Evolutionary conservation across 2,113 vertebrate species (phyloP).

Genomic region (Capreolus pygargus): DNA sequence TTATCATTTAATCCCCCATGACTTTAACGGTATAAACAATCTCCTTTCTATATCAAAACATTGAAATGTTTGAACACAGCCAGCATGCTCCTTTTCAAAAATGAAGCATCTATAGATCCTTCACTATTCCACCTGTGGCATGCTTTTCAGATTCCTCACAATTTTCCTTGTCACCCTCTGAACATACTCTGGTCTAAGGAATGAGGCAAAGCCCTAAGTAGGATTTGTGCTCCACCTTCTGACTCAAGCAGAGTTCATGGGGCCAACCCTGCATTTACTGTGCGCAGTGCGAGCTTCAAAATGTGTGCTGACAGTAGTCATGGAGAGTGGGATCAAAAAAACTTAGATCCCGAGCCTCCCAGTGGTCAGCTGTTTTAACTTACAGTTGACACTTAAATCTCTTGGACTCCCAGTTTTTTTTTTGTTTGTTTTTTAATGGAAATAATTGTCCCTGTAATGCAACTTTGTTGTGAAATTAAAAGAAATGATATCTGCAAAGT

Average conservation of each 20-base stretch:
- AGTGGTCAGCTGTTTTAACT: neutral
- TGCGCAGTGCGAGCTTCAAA: neutral
- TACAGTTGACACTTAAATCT: neutral
- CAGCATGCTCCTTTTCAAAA: neutral
- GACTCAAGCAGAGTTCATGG: neutral
- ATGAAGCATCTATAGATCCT: neutral
- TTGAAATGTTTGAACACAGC: neutral
- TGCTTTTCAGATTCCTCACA: neutral
- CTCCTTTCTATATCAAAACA: neutral
- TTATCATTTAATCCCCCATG: neutral
- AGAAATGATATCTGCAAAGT: neutral
- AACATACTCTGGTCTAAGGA: neutral
- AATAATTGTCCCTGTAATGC: neutral
- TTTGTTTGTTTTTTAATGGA: neutral
- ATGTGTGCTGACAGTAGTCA: neutral
- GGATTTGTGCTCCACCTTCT: neutral
- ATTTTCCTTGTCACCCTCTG: neutral
- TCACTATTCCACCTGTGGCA: neutral
- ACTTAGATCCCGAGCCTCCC: too few relatives aligned
- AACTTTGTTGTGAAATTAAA: neutral
- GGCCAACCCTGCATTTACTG: neutral
- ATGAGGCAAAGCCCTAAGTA: neutral
- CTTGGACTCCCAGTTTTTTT: neutral
- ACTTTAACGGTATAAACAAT: neutral
- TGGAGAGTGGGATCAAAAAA: neutral